Evolutionary conservation across 2,888 invertebrate genomes (phyloP).

Genomic region (Cephus nigrinus): DNA sequence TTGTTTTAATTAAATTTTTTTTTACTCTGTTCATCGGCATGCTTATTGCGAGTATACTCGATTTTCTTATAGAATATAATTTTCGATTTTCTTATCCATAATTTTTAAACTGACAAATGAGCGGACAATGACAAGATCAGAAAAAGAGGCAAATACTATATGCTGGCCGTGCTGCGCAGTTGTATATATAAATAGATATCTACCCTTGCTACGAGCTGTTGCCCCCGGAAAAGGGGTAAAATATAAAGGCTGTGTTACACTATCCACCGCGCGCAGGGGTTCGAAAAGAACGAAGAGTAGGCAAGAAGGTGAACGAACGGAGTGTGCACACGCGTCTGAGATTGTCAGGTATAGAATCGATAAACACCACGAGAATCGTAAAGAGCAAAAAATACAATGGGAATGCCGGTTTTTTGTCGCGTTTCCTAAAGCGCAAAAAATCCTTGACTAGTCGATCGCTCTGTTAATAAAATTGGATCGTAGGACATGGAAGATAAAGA

Average conservation of each 20-base stretch:
- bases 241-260: slow-evolving; percentile 53
- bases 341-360: background rate
- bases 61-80: no score
- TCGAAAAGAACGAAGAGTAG: background rate
- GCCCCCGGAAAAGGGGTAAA: slow-evolving; percentile 39
- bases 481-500: background rate
- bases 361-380: background rate
- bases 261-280: slow-evolving; percentile 3
- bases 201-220: slow-evolving; percentile 34
- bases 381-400: background rate
- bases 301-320: background rate
- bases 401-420: background rate
- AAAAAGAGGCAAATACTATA: slow-evolving; percentile 4
- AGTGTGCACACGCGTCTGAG: background rate
- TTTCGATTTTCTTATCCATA: no score
- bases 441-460: background rate
- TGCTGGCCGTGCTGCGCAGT: slow-evolving; percentile 27
- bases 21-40: background rate
- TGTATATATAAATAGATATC: background rate
- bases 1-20: background rate
- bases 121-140: background rate
- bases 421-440: background rate
- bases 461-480: background rate
- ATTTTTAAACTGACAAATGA: no score
- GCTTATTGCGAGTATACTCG: background rate